Conservation (phyloP, 2,113 vertebrate genomes). For the Cinclus cinclus region DNA sequence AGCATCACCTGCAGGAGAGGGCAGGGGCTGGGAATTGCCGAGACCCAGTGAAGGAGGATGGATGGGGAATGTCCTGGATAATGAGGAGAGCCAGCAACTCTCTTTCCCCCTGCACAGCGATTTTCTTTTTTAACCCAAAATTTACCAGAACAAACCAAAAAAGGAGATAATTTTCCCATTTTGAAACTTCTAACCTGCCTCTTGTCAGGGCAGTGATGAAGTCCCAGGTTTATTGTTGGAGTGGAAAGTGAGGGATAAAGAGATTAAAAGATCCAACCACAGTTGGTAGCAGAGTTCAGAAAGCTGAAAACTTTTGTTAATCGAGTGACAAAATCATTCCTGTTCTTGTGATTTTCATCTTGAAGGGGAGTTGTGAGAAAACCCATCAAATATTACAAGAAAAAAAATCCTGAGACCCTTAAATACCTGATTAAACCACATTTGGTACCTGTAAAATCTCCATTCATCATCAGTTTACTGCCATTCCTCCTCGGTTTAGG, state of each 20-base stretch:
- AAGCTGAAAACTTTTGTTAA: neutral
- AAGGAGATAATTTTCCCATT: neutral
- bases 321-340: neutral
- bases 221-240: neutral
- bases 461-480: neutral
- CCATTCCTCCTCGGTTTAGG: neutral
- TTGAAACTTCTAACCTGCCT: neutral
- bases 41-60: fast-evolving
- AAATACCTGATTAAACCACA: neutral
- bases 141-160: fast-evolving
- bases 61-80: fast-evolving
- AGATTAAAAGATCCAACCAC: neutral
- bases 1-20: neutral
- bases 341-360: neutral
- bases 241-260: neutral
- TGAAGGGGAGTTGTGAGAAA: fast-evolving
- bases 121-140: neutral
- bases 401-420: neutral
- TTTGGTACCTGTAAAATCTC: neutral
- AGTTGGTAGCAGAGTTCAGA: neutral
- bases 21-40: neutral
- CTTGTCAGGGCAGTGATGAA: neutral
- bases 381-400: neutral
- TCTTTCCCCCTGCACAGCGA: neutral
- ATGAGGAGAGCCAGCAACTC: neutral